These are phyloP conservation scores for Botrylloides violaceus DNA, from an alignment of 23 tunicate species.

Conservation along the genomic window DNA sequence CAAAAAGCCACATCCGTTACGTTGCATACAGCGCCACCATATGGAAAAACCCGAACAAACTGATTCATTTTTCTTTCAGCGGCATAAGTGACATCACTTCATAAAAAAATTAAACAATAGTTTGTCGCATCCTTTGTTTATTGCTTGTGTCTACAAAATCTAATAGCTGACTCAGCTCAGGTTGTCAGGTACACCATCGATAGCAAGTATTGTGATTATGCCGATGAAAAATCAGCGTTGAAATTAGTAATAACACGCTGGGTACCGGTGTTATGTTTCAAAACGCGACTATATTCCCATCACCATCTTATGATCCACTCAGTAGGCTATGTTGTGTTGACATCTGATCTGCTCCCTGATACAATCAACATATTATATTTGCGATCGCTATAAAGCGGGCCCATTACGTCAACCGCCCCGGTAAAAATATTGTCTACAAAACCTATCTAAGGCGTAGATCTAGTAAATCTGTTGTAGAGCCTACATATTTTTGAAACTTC, in stretches of 20 bases:
- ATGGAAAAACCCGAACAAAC: constrained; percentile 5
- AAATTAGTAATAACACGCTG: background rate
- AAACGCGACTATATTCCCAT: background rate
- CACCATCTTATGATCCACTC: background rate
- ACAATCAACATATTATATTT: background rate
- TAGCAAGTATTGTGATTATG: background rate
- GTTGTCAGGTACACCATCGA: background rate
- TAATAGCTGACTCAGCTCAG: background rate
- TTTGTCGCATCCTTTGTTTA: background rate
- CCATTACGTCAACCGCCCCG: no score
- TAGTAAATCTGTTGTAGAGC: no score
- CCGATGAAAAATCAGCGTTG: background rate
- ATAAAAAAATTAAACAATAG: background rate
- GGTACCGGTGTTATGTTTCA: background rate
- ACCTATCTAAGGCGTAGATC: no score
- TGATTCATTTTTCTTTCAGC: background rate
- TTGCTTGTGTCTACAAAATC: background rate
- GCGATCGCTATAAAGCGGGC: no score
- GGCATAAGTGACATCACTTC: constrained; percentile 1
- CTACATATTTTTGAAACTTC: no score
- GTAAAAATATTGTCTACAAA: no score
- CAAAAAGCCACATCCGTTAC: constrained; percentile 19
- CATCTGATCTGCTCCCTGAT: background rate
- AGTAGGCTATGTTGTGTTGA: background rate
- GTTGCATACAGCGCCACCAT: constrained; percentile 17